Percentiles rank a stretch among this genome's conserved stretches.
Conservation (phyloP, 2,888 invertebrate genomes). For the Diarsia rubi region DNA sequence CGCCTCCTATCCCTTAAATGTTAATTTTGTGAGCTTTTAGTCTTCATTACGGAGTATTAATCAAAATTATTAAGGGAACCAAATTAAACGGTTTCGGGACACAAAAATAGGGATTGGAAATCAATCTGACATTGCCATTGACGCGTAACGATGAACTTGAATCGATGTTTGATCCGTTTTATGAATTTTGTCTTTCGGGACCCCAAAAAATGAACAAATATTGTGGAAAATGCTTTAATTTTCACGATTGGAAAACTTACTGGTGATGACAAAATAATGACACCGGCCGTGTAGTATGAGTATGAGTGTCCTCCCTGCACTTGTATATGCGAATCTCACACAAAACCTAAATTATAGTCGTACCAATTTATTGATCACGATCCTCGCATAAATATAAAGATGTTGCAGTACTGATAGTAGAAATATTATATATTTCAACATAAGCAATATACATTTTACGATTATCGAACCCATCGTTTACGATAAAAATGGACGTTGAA, state of each 20-base stretch:
- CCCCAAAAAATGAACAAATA: neutral
- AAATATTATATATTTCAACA: conserved; percentile 16
- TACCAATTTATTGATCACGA: neutral
- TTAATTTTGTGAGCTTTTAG: conserved; percentile 53
- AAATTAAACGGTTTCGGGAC: conserved; percentile 16
- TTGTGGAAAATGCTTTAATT: neutral
- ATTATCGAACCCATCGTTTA: conserved; percentile 17
- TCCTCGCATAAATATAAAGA: conserved; percentile 1
- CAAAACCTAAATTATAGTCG: neutral
- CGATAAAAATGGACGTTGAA: conserved; percentile 14
- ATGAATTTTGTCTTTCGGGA: conserved; percentile 1
- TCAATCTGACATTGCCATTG: conserved; percentile 34
- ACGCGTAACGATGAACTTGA: conserved; percentile 13
- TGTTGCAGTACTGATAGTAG: conserved; percentile 1
- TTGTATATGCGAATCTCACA: neutral
- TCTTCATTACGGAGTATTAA: conserved; percentile 52
- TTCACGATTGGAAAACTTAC: neutral
- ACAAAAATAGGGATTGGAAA: conserved; percentile 20
- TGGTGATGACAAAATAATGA: neutral
- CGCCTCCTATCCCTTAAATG: conserved; percentile 49
- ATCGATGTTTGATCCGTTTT: conserved; percentile 14
- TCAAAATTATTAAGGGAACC: conserved; percentile 39
- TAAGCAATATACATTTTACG: conserved; percentile 16
- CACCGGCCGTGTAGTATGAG: neutral
- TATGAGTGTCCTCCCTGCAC: neutral